Evolutionary conservation across 2,888 invertebrate species (phyloP).

Genomic region (Auanema freiburgensis): DNA sequence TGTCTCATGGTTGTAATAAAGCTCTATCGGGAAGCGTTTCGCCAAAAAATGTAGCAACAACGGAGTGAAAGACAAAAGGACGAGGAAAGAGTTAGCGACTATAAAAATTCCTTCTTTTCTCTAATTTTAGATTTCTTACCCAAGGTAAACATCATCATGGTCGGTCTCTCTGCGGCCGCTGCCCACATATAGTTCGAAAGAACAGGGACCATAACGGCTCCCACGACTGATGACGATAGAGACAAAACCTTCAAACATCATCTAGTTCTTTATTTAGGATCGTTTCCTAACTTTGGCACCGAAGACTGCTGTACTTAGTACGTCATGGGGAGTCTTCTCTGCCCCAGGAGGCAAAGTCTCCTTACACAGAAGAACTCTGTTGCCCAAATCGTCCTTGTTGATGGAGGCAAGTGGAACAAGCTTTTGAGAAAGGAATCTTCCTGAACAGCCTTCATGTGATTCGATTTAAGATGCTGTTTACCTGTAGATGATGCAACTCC

Average conservation of each 20-base stretch:
- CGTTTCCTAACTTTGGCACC: constrained; percentile 49
- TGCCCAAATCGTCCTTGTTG: constrained; percentile 50
- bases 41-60: constrained; percentile 59
- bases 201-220: constrained; percentile 58
- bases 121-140: constrained; percentile 18
- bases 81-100: constrained; percentile 56
- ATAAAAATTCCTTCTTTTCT: constrained; percentile 12
- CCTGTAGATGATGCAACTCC: too few relatives aligned
- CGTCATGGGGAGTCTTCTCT: constrained; percentile 45
- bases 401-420: constrained; percentile 47
- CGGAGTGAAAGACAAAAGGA: constrained; percentile 60
- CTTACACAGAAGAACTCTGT: constrained; percentile 47
- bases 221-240: constrained; percentile 53
- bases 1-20: constrained; percentile 55
- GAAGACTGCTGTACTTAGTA: constrained; percentile 46
- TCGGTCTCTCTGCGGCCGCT: constrained; percentile 52
- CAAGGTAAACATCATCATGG: constrained; percentile 45
- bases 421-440: too few relatives aligned
- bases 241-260: constrained; percentile 45
- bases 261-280: neutral
- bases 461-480: neutral
- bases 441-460: constrained; percentile 15
- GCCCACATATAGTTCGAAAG: constrained; percentile 55
- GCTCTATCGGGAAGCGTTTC: constrained; percentile 57
- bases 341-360: constrained; percentile 44